Conservation (phyloP, 2,113 vertebrate species). For the Alces alces region DNA sequence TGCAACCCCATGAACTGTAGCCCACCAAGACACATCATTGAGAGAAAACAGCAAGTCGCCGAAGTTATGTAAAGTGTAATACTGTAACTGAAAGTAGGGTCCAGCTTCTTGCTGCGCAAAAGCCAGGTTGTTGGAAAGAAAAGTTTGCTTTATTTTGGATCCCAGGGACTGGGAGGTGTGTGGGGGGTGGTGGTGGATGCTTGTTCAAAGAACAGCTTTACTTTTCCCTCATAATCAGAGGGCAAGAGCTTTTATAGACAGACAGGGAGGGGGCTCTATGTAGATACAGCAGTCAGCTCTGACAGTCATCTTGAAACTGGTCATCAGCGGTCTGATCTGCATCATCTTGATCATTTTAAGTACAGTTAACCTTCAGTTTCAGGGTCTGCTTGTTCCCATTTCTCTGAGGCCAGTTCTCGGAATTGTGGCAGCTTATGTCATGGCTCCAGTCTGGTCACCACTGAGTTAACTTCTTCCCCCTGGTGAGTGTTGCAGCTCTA, state of each 20-base stretch:
- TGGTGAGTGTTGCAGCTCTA: neutral
- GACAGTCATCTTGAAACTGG: neutral
- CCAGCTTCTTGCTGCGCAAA: neutral
- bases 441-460: neutral
- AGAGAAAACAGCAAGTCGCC: neutral
- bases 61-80: neutral
- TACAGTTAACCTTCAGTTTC: neutral
- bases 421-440: neutral
- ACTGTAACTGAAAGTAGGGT: neutral
- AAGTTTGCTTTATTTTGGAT: neutral
- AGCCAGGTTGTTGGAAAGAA: neutral
- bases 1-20: neutral
- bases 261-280: neutral
- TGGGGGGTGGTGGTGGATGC: neutral
- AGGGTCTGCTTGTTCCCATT: neutral
- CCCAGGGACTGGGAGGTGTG: neutral
- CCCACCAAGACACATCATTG: neutral
- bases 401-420: neutral
- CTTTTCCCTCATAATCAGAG: neutral
- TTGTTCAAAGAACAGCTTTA: neutral
- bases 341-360: neutral
- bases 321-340: neutral
- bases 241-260: neutral
- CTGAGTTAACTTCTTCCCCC: neutral
- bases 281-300: neutral